Conservation (phyloP, 2,113 vertebrate genomes). For the Microtus ochrogaster region DNA sequence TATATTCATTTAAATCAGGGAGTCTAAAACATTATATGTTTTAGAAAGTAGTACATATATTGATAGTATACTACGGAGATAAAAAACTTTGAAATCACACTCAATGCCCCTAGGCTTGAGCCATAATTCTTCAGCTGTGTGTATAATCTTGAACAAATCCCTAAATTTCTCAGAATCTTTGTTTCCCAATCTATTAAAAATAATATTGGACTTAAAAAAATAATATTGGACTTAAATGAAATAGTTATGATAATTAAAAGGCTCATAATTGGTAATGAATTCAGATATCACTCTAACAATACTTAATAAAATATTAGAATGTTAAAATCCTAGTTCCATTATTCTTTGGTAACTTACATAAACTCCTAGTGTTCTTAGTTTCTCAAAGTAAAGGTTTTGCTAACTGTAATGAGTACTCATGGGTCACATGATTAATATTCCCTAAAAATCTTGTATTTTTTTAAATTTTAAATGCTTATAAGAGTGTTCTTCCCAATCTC, state of each 20-base stretch:
- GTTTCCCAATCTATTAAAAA: background rate
- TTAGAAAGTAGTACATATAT: background rate
- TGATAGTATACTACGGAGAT: background rate
- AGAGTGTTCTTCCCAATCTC: background rate
- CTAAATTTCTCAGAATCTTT: background rate
- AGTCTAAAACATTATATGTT: background rate
- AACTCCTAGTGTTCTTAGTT: background rate
- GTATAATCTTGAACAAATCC: background rate
- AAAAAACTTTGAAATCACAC: background rate
- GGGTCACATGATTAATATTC: background rate
- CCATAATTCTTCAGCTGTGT: background rate
- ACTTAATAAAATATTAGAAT: background rate
- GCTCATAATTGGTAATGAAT: background rate
- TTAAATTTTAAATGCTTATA: background rate
- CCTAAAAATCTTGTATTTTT: background rate
- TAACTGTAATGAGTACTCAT: background rate
- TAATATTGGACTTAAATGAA: background rate
- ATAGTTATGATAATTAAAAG: conserved; percentile 5
- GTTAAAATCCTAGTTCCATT: background rate
- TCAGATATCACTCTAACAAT: background rate
- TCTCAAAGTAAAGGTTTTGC: background rate
- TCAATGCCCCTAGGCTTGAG: background rate
- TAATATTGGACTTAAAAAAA: background rate
- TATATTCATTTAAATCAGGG: background rate
- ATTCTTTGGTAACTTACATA: background rate